Percentiles rank a stretch among this genome's conserved stretches.
Evolutionary conservation across 2,888 invertebrate genomes (phyloP).

Genomic region (Latheticus oryzae): DNA sequence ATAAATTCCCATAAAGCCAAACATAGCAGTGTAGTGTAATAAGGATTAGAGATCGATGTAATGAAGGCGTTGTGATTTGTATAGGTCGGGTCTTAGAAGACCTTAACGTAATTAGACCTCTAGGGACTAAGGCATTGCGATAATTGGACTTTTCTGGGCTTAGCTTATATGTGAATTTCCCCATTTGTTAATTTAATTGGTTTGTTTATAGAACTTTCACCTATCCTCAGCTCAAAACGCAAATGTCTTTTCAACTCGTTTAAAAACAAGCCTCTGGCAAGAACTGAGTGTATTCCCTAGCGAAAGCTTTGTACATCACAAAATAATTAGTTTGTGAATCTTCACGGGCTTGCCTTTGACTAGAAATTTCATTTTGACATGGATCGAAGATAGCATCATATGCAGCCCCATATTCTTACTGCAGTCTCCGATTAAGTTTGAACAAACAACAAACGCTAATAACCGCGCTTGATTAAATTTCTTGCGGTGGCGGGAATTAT

Average conservation of each 20-base stretch:
- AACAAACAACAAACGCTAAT: conserved; percentile 36
- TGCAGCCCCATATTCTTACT: conserved; percentile 33
- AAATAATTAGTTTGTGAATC: conserved; percentile 32
- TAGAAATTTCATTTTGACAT: too few species aligned
- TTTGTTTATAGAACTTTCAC: conserved; percentile 25
- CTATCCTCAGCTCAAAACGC: conserved; percentile 5
- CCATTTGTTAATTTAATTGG: conserved; percentile 30
- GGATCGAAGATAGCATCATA: conserved; percentile 24
- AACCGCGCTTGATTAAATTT: conserved; percentile 46
- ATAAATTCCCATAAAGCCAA: conserved; percentile 14
- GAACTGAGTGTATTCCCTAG: conserved; percentile 11
- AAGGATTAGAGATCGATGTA: conserved; percentile 28
- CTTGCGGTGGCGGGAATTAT: conserved; percentile 31
- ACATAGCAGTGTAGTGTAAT: conserved; percentile 16
- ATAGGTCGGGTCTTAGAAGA: conserved; percentile 17
- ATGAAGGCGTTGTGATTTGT: conserved; percentile 27
- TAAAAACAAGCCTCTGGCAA: conserved; percentile 16
- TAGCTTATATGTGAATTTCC: conserved; percentile 26
- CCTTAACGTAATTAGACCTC: conserved; percentile 28
- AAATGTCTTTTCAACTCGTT: conserved; percentile 24
- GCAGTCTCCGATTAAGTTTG: conserved; percentile 42
- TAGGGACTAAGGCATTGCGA: conserved; percentile 28
- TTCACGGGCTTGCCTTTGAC: conserved; percentile 20
- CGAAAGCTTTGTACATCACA: conserved; percentile 27
- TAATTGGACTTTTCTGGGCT: conserved; percentile 30